phyloP scores from a whole-genome alignment of 2,113 vertebrate species.

The Megalops atlanticus region DNA sequence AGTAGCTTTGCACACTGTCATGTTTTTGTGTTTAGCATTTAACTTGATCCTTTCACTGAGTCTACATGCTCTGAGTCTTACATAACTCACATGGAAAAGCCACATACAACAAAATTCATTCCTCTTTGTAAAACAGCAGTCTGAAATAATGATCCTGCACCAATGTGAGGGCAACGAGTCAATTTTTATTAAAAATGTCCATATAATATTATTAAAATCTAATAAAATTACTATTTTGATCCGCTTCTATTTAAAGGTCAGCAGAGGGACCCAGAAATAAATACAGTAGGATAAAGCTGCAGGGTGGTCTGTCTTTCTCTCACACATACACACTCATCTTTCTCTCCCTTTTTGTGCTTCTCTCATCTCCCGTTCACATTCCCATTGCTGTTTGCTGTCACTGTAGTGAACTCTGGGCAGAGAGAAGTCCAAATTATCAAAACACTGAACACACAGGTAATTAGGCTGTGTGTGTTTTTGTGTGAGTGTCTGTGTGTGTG shows the following conservation, averaged over 20 bases:
- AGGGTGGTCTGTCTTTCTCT: constrained; percentile 11
- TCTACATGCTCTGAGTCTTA: background rate
- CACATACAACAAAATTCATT: background rate
- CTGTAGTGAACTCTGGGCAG: constrained; percentile 46
- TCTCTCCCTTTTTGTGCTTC: background rate
- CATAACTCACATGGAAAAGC: background rate
- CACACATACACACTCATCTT: constrained; percentile 4
- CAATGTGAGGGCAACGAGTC: constrained; percentile 63
- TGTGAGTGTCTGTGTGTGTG: constrained; percentile 24
- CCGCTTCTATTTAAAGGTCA: constrained; percentile 57
- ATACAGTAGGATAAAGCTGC: constrained; percentile 63
- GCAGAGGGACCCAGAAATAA: constrained; percentile 69
- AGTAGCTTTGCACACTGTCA: too few relatives aligned
- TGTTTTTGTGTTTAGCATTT: background rate
- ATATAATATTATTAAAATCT: constrained; percentile 80
- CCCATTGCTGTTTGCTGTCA: constrained; percentile 55
- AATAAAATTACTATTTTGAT: constrained; percentile 74
- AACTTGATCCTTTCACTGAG: background rate
- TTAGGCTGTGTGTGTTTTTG: constrained; percentile 17
- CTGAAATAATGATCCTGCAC: background rate
- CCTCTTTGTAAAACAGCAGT: background rate
- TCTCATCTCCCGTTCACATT: constrained; percentile 9
- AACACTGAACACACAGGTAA: constrained; percentile 1
- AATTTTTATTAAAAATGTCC: constrained; percentile 79
- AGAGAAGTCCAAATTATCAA: background rate